Evolutionary conservation across 2,113 vertebrate genomes (phyloP).

Genomic region (Cynocephalus volans): DNA sequence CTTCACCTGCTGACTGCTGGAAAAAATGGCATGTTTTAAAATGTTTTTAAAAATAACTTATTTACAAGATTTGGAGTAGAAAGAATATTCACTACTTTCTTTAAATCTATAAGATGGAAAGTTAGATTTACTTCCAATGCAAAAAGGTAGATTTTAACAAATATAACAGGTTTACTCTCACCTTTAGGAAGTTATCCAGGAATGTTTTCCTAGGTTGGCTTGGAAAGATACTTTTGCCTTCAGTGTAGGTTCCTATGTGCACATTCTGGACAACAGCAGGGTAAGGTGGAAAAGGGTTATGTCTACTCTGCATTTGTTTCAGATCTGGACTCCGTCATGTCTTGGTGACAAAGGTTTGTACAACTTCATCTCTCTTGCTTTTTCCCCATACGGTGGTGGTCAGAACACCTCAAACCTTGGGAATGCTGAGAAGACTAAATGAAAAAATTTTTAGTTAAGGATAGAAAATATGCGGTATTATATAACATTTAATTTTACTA

Average conservation of each 20-base stretch:
- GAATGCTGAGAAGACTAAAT: background rate
- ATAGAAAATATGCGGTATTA: background rate
- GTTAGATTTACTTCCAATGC: background rate
- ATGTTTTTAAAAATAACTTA: constrained; percentile 18
- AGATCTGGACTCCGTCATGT: background rate
- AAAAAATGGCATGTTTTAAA: background rate
- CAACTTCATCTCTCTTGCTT: background rate
- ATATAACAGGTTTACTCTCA: background rate
- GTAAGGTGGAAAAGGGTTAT: accelerated
- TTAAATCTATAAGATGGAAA: background rate
- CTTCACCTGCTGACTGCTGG: background rate
- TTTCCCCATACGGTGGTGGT: background rate
- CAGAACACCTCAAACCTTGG: background rate
- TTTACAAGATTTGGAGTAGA: background rate
- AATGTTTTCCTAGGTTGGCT: background rate
- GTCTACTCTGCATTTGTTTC: background rate
- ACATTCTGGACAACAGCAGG: background rate
- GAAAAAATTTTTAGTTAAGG: background rate
- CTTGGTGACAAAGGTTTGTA: accelerated
- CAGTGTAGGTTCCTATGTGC: background rate
- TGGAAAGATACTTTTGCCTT: constrained; percentile 30
- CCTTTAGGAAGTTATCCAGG: background rate
- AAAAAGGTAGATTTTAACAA: background rate
- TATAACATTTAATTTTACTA: background rate
- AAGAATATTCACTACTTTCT: background rate